These are phyloP conservation scores for Periparus ater DNA, from an alignment of 2,797 vertebrate species.

Conservation along the genomic window DNA sequence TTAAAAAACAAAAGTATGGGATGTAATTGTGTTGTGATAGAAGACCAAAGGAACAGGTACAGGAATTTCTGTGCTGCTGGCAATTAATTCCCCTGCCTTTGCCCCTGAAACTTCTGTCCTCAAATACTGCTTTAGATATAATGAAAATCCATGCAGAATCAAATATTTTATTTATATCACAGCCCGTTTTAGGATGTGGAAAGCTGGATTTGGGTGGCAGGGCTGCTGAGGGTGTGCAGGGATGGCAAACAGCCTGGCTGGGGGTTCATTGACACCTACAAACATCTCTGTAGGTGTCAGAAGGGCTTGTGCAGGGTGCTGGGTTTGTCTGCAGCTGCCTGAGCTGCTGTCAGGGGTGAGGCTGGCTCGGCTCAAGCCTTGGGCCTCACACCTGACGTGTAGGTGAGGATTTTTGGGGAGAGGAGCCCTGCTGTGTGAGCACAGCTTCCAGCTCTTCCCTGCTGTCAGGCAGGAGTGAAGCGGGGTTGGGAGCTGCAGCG, in stretches of 20 bases:
- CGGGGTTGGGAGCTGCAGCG: neutral
- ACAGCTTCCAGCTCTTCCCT: accelerated
- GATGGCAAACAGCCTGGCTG: neutral
- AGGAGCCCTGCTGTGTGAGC: neutral
- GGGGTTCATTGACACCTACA: neutral
- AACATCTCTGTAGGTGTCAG: neutral
- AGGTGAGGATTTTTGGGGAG: neutral
- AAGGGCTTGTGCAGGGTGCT: neutral
- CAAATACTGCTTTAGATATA: neutral
- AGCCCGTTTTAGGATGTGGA: neutral
- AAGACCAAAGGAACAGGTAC: neutral
- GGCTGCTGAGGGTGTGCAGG: neutral
- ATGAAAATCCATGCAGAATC: neutral
- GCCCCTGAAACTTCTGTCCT: accelerated
- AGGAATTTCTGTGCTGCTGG: neutral
- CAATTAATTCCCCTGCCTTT: neutral
- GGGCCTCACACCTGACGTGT: neutral
- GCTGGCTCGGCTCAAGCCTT: neutral
- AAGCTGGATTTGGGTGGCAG: neutral
- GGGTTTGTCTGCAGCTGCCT: neutral
- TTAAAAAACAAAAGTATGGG: neutral
- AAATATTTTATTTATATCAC: neutral
- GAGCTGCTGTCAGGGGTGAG: neutral
- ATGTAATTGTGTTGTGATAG: neutral
- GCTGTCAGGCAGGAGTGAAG: neutral